Percentiles rank a stretch among this genome's conserved stretches.
Evolutionary conservation across 2,888 invertebrate genomes (phyloP).

Genomic region (Ophioninae sp.): DNA sequence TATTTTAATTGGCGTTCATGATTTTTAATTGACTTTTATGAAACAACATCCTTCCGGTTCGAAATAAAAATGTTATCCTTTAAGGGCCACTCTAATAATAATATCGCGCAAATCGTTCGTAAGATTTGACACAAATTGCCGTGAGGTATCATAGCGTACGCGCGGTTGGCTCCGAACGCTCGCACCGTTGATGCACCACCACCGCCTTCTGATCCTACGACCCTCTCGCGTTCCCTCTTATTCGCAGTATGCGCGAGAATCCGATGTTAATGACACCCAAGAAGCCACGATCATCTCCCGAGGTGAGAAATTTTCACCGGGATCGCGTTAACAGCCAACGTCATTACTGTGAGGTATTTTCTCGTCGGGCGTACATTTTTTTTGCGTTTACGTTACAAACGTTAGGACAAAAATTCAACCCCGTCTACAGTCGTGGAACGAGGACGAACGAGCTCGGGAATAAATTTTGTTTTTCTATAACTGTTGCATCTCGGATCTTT

Average conservation of each 20-base stretch:
- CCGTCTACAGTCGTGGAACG: slow-evolving; percentile 33
- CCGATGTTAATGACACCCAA: slow-evolving; percentile 57
- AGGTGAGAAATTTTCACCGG: slow-evolving; percentile 59
- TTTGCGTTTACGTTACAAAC: slow-evolving; percentile 13
- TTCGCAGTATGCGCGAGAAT: slow-evolving; percentile 15
- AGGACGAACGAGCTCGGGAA: slow-evolving; percentile 10
- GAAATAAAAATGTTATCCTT: background rate
- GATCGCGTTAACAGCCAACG: slow-evolving; percentile 58
- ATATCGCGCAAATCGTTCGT: slow-evolving; percentile 16
- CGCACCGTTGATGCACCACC: slow-evolving; percentile 30
- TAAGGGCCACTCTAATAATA: background rate
- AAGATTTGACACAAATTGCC: slow-evolving; percentile 44
- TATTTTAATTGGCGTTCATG: too few relatives aligned
- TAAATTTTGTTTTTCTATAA: slow-evolving; percentile 18
- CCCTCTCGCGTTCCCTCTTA: slow-evolving; percentile 34
- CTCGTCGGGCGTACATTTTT: slow-evolving; percentile 37
- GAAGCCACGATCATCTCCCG: slow-evolving; percentile 56
- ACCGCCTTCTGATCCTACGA: slow-evolving; percentile 58
- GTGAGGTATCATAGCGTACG: slow-evolving; percentile 33
- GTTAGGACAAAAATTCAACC: slow-evolving; percentile 12
- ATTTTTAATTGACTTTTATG: too few relatives aligned
- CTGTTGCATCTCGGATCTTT: slow-evolving; percentile 1
- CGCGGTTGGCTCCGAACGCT: slow-evolving; percentile 49
- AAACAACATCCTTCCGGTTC: too few relatives aligned
- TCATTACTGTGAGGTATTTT: slow-evolving; percentile 61